phyloP scores from a whole-genome alignment of 2,113 vertebrate genomes.

The Stegostoma tigrinum region DNA sequence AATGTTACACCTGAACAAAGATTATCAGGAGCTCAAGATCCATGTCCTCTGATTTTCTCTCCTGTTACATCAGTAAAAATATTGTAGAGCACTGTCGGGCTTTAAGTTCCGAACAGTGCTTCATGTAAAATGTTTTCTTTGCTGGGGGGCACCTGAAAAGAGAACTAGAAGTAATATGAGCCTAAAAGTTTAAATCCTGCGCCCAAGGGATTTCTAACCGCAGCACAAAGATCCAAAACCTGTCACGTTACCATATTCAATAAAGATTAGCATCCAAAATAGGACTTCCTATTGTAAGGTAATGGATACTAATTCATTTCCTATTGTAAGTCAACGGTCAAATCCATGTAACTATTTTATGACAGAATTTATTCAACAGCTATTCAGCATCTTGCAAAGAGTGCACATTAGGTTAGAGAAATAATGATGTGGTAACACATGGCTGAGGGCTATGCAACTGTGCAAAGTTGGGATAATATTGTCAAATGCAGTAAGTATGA shows the following conservation, averaged over 20 bases:
- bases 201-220: not conserved
- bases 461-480: not conserved
- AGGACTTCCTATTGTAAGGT: constrained; percentile 22
- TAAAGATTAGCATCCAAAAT: constrained; percentile 10
- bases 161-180: not conserved
- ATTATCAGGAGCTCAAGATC: not conserved
- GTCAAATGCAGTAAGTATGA: not conserved
- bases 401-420: not conserved
- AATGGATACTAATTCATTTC: not conserved
- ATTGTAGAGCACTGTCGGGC: not conserved
- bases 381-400: not conserved
- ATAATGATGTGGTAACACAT: not conserved
- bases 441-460: not conserved
- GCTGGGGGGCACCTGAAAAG: not conserved
- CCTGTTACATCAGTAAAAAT: not conserved
- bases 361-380: constrained; percentile 8
- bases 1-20: not conserved
- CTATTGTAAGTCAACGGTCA: not conserved
- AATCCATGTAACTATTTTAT: constrained; percentile 3
- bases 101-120: not conserved
- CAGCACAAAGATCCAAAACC: not conserved
- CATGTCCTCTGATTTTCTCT: not conserved
- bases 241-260: not conserved
- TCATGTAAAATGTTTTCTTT: not conserved
- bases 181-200: not conserved